A percentile compares a stretch with the other conserved stretches of the same genome.
Conservation (phyloP, 2,113 vertebrate genomes). For the Dromas ardeola region DNA sequence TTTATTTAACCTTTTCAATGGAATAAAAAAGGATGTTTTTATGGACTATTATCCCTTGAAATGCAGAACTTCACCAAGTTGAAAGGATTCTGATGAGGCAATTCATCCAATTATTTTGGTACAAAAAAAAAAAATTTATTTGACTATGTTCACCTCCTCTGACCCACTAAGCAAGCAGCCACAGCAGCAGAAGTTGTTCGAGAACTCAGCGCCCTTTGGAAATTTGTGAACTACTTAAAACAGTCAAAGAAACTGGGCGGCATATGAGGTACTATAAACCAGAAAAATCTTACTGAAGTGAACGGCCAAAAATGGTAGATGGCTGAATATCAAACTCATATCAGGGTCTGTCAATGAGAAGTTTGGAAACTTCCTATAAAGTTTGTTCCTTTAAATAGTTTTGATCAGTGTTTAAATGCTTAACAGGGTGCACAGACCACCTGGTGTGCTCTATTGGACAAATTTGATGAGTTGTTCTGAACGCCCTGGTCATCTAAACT, state of each 20-base stretch:
- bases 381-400: not conserved
- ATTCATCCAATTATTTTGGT: not conserved
- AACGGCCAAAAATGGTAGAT: not conserved
- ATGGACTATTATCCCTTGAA: not conserved
- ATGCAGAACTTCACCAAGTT: not conserved
- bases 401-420: not conserved
- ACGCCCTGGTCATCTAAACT: not conserved
- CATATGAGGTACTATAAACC: not conserved
- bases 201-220: not conserved
- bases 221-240: not conserved
- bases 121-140: not conserved
- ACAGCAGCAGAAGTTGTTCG: not conserved
- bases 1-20: not conserved
- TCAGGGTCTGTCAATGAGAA: rapidly evolving
- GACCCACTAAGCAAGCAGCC: not conserved
- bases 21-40: not conserved
- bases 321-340: not conserved
- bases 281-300: not conserved
- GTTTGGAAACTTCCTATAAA: not conserved
- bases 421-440: not conserved
- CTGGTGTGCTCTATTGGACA: not conserved
- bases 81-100: not conserved
- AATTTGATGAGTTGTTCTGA: not conserved
- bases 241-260: not conserved
- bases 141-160: not conserved